These are phyloP conservation scores for Plebejus anna DNA, from an alignment of 2,888 invertebrate species.

Conservation along the genomic window DNA sequence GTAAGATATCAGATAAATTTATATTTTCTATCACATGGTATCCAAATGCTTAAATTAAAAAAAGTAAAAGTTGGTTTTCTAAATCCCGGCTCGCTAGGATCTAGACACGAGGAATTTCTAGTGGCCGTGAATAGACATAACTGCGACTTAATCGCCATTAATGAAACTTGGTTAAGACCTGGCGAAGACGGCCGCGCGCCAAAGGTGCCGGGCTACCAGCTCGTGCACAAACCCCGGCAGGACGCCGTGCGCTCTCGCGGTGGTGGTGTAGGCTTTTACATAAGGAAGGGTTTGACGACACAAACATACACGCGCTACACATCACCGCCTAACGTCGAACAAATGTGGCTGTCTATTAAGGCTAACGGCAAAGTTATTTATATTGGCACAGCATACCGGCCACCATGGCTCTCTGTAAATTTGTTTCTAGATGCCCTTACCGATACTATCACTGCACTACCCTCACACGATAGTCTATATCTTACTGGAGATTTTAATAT, in stretches of 20 bases:
- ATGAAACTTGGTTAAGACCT: slow-evolving; percentile 40
- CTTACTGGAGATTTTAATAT: not conserved
- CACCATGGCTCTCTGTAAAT: slow-evolving; percentile 30
- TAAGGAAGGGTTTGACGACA: slow-evolving; percentile 18
- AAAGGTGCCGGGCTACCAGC: slow-evolving; percentile 36
- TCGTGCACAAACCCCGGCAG: slow-evolving; percentile 30
- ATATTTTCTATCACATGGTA: not conserved
- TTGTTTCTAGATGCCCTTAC: slow-evolving; percentile 14
- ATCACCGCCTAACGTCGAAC: slow-evolving; percentile 29
- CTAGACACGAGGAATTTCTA: slow-evolving; percentile 37
- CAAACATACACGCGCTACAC: slow-evolving; percentile 17
- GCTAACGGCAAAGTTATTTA: slow-evolving; percentile 25
- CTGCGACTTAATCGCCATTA: slow-evolving; percentile 39
- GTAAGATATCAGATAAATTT: too few relatives aligned
- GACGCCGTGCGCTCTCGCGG: slow-evolving; percentile 23
- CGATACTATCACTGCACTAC: not conserved
- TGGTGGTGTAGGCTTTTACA: slow-evolving; percentile 34
- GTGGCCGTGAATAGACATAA: slow-evolving; percentile 32
- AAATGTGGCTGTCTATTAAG: slow-evolving; percentile 36
- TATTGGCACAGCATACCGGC: slow-evolving; percentile 34
- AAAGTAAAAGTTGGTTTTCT: slow-evolving; percentile 36
- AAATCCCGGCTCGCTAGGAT: slow-evolving; percentile 40
- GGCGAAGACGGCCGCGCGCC: slow-evolving; percentile 40
- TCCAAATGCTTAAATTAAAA: not conserved
- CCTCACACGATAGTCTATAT: not conserved